These are phyloP conservation scores for Morbakka virulenta DNA, from an alignment of 30 jellyfish, hydroid and myxozoan genomes.

Conservation along the genomic window DNA sequence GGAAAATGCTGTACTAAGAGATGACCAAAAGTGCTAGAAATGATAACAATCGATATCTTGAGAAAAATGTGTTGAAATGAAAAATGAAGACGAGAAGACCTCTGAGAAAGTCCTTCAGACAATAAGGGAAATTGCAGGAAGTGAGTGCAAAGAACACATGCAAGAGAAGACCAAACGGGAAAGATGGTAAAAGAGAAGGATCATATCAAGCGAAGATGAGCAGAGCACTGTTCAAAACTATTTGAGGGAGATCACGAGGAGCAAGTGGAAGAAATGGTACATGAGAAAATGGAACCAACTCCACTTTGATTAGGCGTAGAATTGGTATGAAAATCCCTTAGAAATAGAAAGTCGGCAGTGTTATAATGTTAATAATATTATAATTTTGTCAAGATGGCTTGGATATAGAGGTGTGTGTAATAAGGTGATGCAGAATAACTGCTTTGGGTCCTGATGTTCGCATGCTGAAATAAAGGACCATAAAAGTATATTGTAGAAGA, in stretches of 20 bases:
- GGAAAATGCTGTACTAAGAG: conserved; percentile 5
- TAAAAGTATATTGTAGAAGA: too few species aligned
- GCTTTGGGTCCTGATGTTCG: too few species aligned
- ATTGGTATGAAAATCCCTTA: neutral
- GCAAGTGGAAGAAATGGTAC: too few species aligned
- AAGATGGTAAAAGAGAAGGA: neutral
- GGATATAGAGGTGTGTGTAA: too few species aligned
- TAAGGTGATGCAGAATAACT: too few species aligned
- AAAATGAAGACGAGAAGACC: too few species aligned
- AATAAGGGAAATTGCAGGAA: conserved; percentile 7
- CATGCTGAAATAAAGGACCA: too few species aligned
- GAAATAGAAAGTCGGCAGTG: conserved; percentile 14
- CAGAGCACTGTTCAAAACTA: neutral
- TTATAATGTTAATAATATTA: too few species aligned
- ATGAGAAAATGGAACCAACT: neutral
- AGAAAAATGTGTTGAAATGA: neutral
- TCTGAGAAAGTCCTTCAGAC: neutral
- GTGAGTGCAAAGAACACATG: neutral
- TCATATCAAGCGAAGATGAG: conserved; percentile 7
- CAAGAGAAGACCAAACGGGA: neutral
- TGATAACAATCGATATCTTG: conserved; percentile 6
- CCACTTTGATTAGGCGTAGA: neutral
- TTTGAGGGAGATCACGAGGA: neutral
- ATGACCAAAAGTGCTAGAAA: neutral
- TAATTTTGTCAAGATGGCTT: too few species aligned